phyloP scores from a whole-genome alignment of 1,140 invertebrate species.

The Zaprionus tsacasi region DNA sequence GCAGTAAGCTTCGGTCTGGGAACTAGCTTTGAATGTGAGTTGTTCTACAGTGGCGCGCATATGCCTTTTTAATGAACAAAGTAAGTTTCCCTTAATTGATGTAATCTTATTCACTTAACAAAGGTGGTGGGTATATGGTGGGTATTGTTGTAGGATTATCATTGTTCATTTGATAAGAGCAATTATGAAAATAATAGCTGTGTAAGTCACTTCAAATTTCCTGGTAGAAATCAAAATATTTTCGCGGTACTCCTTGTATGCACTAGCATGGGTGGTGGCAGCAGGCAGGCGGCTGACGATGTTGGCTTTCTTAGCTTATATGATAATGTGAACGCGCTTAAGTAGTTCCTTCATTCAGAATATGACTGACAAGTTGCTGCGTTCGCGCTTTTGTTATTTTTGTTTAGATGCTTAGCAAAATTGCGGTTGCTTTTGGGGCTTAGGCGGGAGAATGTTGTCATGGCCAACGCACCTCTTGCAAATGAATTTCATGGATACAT shows the following conservation, averaged over 20 bases:
- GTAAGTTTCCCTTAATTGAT: not conserved
- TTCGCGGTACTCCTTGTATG: conserved; percentile 32
- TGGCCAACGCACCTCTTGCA: conserved; percentile 28
- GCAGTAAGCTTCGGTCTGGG: not conserved
- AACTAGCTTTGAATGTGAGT: not conserved
- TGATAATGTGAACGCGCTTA: conserved; percentile 61
- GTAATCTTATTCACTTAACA: not conserved
- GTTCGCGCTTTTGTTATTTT: conserved; percentile 40
- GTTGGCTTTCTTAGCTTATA: conserved; percentile 49
- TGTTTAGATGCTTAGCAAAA: conserved; percentile 71
- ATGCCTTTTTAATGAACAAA: not conserved
- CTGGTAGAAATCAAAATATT: conserved; percentile 59
- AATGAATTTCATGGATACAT: conserved; percentile 64
- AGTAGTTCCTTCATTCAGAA: conserved; percentile 54
- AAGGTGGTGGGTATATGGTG: not conserved
- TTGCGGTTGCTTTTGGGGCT: conserved; percentile 65
- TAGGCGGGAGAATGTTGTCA: conserved; percentile 32
- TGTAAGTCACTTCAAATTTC: conserved; percentile 19
- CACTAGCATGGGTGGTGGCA: not conserved
- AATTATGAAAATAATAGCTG: not conserved
- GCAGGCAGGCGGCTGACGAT: not conserved
- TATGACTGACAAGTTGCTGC: conserved; percentile 23
- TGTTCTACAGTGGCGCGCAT: conserved; percentile 3
- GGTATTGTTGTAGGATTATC: not conserved
- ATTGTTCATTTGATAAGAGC: not conserved